phyloP scores from a whole-genome alignment of 64 coral and sea anemone genomes.

The Catalaphyllia jardinei region DNA sequence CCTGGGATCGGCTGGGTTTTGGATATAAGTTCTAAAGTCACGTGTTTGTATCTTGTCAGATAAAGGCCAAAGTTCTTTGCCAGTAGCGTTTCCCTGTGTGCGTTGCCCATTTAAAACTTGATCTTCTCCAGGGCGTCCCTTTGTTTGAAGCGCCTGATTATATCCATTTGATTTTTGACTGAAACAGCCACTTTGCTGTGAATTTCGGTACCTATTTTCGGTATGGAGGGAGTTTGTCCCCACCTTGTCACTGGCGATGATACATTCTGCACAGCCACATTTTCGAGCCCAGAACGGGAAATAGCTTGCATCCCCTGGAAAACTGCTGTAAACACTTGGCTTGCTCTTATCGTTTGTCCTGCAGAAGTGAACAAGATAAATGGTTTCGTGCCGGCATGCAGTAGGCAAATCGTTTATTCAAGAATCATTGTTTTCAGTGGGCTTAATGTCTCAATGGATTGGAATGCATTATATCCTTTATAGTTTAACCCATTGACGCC shows the following conservation, averaged over 20 bases:
- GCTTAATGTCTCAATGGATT: no score
- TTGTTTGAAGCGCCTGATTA: neutral
- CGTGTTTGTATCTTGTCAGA: neutral
- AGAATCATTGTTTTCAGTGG: no score
- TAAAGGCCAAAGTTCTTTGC: neutral
- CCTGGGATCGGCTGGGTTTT: neutral
- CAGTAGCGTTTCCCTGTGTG: neutral
- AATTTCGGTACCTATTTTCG: neutral
- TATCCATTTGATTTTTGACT: neutral
- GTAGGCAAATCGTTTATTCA: no score
- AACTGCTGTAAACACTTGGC: neutral
- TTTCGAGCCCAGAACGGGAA: neutral
- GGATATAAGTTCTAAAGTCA: neutral
- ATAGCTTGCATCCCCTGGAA: neutral
- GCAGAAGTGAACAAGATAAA: neutral
- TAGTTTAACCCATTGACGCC: no score
- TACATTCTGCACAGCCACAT: constrained; percentile 22
- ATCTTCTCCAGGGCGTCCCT: neutral
- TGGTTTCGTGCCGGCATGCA: no score
- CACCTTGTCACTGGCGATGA: neutral
- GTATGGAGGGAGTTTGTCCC: neutral
- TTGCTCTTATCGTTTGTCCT: neutral
- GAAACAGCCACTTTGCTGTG: neutral
- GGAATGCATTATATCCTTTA: no score
- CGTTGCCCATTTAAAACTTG: neutral